phyloP scores from a whole-genome alignment of 2,888 invertebrate genomes.

The Trachelus tabidus region DNA sequence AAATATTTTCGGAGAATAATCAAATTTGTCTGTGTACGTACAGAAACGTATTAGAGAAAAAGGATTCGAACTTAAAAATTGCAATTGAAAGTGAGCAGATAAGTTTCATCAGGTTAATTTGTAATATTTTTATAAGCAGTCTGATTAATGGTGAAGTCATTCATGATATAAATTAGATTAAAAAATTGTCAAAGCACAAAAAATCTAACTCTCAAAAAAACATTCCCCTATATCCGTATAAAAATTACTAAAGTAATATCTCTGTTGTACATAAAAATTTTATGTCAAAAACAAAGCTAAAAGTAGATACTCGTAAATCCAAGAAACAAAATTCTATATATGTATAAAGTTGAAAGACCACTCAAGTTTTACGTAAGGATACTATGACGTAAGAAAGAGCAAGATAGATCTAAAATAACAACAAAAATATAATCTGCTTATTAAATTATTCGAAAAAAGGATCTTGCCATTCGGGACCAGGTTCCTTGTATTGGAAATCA shows the following conservation, averaged over 20 bases:
- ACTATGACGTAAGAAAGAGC: neutral
- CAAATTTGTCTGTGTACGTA: no score
- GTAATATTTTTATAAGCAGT: no score
- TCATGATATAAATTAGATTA: no score
- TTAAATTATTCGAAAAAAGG: neutral
- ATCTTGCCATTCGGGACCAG: neutral
- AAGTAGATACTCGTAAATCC: neutral
- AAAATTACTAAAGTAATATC: neutral
- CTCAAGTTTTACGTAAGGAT: neutral
- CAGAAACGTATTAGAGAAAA: no score
- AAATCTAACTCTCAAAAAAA: no score
- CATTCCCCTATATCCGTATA: neutral
- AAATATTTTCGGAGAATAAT: no score
- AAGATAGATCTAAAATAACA: neutral
- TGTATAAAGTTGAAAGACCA: neutral
- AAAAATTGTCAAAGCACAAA: no score
- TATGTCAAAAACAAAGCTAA: neutral
- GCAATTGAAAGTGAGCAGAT: no score
- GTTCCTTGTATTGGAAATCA: neutral
- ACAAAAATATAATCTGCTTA: no score
- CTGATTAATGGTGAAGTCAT: no score
- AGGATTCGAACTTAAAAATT: neutral
- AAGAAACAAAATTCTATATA: neutral
- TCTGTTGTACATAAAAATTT: neutral
- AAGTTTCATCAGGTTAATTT: no score